Base-by-base conservation (phyloP, 2,113 vertebrate genomes). In the Aplodontia rufa region DNA sequence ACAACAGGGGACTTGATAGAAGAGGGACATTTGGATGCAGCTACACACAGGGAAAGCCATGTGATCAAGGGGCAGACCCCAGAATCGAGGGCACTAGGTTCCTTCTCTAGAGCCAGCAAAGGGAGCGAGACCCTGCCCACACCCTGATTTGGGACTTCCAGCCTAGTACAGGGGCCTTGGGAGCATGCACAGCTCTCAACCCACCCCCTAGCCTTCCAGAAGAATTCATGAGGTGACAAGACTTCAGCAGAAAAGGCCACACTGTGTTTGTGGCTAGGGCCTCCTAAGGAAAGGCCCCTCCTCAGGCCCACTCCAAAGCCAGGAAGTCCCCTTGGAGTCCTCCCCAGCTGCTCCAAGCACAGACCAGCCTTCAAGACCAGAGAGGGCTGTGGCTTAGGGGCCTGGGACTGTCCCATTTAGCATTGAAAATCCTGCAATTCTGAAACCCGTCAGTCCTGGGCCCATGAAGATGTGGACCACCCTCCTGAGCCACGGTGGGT, bases 231-330 rank as follows among this genome's bases (percentile, higher is more conserved):
- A 92, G 47, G 64, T 60, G 66, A 75, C 58, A 45, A 58, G 81
- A 94, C 17, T 32, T 90, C 13, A 51, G 80, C n/a, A 69, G 74
- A 86, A 88, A 89, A 86, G 85, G 66, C 85, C 80, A 68, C 86
- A 12, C 45, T 60, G 35, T 86, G 37, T 82, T 69, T 69, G 40
- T 30, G 81, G 68, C 90, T 37, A 26, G 24, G 80, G 42, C 68
- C 66, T 53, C n/a, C n/a, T n/a, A n/a, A n/a, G n/a, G n/a, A n/a
- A n/a, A n/a, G n/a, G n/a, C n/a, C n/a, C n/a, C 86, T 90, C 87
- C 90, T 40, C 53, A 90, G 60, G 74, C 47, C 30, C 28, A 53
- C 47, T 47, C 20, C 82, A 20, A 4, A 17, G n/a, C n/a, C n/a
- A n/a, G n/a, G n/a, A n/a, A 1, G 0, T 0, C 51, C 32, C 42